Evolutionary conservation across 2,113 vertebrate genomes (phyloP), one percentile per base, ranked within the genome.

Genomic region (Microcebus murinus): DNA sequence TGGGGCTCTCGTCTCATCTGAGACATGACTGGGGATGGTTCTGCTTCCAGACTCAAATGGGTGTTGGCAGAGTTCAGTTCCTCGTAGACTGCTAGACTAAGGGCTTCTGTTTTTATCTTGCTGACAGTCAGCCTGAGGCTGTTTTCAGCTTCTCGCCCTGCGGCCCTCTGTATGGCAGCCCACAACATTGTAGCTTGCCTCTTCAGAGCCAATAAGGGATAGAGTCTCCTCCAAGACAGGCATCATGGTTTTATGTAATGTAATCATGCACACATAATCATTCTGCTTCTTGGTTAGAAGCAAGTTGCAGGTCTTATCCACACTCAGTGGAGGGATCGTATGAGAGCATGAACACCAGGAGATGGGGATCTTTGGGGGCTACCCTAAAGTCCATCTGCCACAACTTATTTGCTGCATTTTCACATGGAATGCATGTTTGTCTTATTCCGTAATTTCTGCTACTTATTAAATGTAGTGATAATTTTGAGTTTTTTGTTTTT

Each of bases 391-490:
- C 76, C 89, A 4, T 95, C 25, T 76, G 23, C 55, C 29, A 55
- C 20, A 63, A 4, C 8, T 57, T 90, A 80, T 45, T 88, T 94
- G 9, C 50, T 90, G 0, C 90, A 11, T 93, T 7, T 88, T 95
- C 39, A 88, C 55, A 31, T 63, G 48, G 20, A 12, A 27, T 91
- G 71, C 4, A 17, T 89, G n/a, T 88, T 96, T 94, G 70, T 96
- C 50, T 67, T 79, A 85, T 31, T 97, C 18, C 55, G 52, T 93
- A 65, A 48, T 87, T 94, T 98, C 91, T 97, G n/a, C 39, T 96
- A 34, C 29, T 91, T 94, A n/a, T 88, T 82, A 93, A 23, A 71
- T 83, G 4, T 50, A 91, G 13, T 93, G 55, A 73, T 96, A 91
- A 96, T 70, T 97, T 96, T 67, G 86, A 8, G 67, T 87, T 73